Evolutionary conservation across 2,888 invertebrate genomes (phyloP), one percentile per base, ranked within the genome.

Genomic region (Andrena hattorfiana): DNA sequence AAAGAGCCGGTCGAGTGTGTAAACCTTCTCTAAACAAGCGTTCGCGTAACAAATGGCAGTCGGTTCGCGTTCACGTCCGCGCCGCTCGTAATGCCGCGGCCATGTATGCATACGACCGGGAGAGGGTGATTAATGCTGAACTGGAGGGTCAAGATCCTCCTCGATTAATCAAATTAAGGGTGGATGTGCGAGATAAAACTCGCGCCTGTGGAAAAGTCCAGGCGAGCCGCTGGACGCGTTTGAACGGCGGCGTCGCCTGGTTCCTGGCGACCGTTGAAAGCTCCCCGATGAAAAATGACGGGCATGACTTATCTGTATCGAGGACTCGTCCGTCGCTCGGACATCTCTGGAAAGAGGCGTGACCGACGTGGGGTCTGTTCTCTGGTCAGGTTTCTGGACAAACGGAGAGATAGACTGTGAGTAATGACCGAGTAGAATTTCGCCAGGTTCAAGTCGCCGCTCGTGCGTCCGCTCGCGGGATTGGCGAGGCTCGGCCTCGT

Each of bases 111-210:
- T 94, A 92, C 90, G 91, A 90, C 86, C 89, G 87, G n/a, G 68
- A 54, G 49, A 83, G 78, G 90, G 90, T 94, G 94, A 94, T 94
- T 94, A 94, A 94, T 94, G 93, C 89, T 87, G 84, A 82, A 64
- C 72, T 26, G 81, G 77, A 81, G 93, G 92, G 92, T 92, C 90
- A 89, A 91, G 93, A 93, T 93, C 93, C 85, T 90, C 89, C 90
- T 89, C 93, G 92, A 94, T 94, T 94, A 93, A 94, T 94, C 94
- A 94, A 94, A 94, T 94, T 93, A 94, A 93, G 92, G 93, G 93
- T 93, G 92, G 92, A 91, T 90, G 89, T 85, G 90, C 91, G 88
- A 93, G 93, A 94, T 93, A 92, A 94, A 93, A 93, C 89, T 90
- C 93, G 91, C 82, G 90, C 85, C 88, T 87, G 89, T 91, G 93